Conservation (phyloP, 2,797 vertebrate genomes). For the Hapalemur alaotrensis region DNA sequence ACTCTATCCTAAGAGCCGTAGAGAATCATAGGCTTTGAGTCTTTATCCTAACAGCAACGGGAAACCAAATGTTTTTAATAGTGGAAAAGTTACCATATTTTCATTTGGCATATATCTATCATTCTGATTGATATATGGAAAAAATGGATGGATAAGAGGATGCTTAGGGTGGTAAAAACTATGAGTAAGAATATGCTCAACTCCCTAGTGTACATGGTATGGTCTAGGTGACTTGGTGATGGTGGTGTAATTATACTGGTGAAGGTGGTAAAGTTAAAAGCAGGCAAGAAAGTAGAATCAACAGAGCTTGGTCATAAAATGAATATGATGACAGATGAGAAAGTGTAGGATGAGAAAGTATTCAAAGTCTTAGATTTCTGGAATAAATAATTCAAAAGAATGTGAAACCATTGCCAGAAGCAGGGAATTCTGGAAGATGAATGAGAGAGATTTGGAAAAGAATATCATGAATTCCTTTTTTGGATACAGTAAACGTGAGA, state of each 20-base stretch:
- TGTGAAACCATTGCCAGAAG: neutral
- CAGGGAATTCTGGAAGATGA: neutral
- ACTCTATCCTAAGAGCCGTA: neutral
- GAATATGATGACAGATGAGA: neutral
- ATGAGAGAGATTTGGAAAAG: neutral
- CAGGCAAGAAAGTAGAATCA: neutral
- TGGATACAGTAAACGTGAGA: neutral
- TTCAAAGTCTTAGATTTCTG: neutral
- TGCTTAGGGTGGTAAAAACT: neutral
- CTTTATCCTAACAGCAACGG: neutral
- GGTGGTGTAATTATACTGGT: accelerated
- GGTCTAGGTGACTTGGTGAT: neutral
- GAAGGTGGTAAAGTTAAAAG: neutral
- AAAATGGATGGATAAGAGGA: neutral
- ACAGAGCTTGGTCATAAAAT: neutral
- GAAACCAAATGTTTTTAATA: neutral
- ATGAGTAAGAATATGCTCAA: neutral
- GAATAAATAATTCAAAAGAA: neutral
- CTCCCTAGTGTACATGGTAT: neutral
- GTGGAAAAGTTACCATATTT: neutral
- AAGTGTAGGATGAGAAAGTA: neutral
- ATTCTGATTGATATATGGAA: neutral
- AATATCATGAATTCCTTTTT: neutral
- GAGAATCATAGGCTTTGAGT: neutral
- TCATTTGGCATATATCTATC: neutral